Base-by-base conservation (phyloP, 2,888 invertebrate species). In the Temnothorax ravouxi region DNA sequence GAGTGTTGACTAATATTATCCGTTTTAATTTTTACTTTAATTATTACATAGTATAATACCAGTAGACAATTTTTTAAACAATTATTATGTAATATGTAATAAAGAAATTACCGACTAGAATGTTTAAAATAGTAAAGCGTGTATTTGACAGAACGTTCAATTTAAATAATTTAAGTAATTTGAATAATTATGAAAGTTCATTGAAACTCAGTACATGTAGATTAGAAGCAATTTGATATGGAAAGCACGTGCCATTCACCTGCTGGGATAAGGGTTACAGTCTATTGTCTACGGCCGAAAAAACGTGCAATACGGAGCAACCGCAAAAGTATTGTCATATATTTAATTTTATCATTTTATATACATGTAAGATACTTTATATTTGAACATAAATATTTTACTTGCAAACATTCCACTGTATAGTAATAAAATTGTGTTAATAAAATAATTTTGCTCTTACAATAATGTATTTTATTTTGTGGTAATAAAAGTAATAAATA, bases 201-300 rank as follows among this genome's bases (percentile, higher is more conserved):
- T 80, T 74, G 80, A 84, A 83, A 90, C 72, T 72, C 71, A 62
- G 59, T 72, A 80, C 67, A 91, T 88, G 84, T 80, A 90, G 87
- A 91, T 91, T 85, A 69, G 86, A 80, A 59, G 38, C 84, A 64
- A 84, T 87, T 92, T 86, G 77, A 91, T 89, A 93, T 92, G 88
- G 84, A 80, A 41, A 84, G 89, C 93, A 93, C 93, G 93, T 92
- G 85, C 82, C 84, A 81, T 84, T 90, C 89, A 91, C 88, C 91
- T 92, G 89, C 87, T 86, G 84, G 88, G 85, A 93, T 93, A 90
- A 92, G 92, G 92, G 91, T 88, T 84, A 83, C 69, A 81, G 85
- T 84, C 87, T 87, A 86, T 89, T 83, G 64, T 66, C 66, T 66
- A 67, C 85, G 61, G 54, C 66, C 76, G 66, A 86, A 86, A 87